These are phyloP conservation scores for Tipula lateralis DNA, from an alignment of 2,888 invertebrate genomes.

Conservation along the genomic window DNA sequence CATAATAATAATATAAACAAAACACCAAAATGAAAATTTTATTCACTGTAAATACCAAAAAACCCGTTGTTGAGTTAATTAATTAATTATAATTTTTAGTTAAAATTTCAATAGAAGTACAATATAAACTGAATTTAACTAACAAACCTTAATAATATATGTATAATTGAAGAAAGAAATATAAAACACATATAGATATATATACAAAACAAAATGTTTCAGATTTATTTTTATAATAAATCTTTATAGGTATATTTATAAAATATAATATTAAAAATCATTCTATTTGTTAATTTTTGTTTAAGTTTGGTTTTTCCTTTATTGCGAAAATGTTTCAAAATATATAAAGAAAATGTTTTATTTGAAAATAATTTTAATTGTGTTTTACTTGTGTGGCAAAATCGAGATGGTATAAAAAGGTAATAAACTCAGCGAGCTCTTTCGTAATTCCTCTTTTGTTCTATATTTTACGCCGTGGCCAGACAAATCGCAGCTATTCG, in stretches of 20 bases:
- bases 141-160: neutral
- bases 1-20: neutral
- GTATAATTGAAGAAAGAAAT: neutral
- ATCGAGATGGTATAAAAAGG: too few relatives aligned
- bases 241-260: neutral
- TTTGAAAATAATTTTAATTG: neutral
- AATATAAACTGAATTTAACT: neutral
- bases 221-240: neutral
- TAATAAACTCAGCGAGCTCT: too few relatives aligned
- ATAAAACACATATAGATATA: neutral
- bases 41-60: slow-evolving; percentile 3
- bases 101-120: neutral
- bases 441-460: too few relatives aligned
- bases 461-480: too few relatives aligned
- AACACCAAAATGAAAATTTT: neutral
- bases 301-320: neutral
- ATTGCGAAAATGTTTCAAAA: slow-evolving; percentile 11
- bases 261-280: neutral
- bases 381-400: too few relatives aligned
- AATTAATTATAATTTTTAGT: neutral
- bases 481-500: too few relatives aligned
- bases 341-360: slow-evolving; percentile 11
- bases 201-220: neutral
- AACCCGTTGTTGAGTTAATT: neutral
- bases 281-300: neutral